Base-by-base conservation (phyloP, 2,113 vertebrate species). In the Carlito syrichta region DNA sequence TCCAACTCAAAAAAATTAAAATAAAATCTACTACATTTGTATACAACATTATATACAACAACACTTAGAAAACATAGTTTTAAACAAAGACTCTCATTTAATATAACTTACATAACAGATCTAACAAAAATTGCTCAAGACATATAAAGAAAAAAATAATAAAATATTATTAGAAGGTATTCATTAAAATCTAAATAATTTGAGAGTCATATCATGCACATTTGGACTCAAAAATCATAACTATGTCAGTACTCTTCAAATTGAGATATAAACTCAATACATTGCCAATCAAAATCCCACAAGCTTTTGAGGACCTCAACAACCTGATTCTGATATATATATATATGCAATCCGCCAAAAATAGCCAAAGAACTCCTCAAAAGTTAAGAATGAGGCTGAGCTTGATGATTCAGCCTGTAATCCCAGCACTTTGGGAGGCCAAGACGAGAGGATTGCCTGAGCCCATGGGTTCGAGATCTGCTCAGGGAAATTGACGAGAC, bases 51-150 rank as follows among this genome's bases (percentile, higher is more conserved):
- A n/a, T n/a, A n/a, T n/a, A n/a, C n/a, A 87, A 38, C 48, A 74
- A 91, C 66, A 91, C 25, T 63, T 30, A 90, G 43, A 95, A 81
- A 87, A 66, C 40, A 60, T 50, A 94, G 54, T 19, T 85, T 14
- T 86, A 89, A 86, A 86, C 79, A 62, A 79, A 43, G 43, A 92
- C 85, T 76, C 12, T 93, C 52, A 86, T 62, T 74, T 91, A 95
- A 71, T 90, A 22, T 85, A 52, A 91, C 8, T 30, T 73, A 91
- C 8, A 73, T 81, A 81, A 62, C 9, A 40, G 17, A 56, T 68
- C 7, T 32, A 71, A 77, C 38, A 94, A 94, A 73, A 71, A 7
- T 38, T 85, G 19, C 10, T 66, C 16, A n/a, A 22, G 48, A 78
- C 16, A 77, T 56, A 10, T 40, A 69, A 35, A 40, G 19, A 83